These are phyloP conservation scores for Lithobates pipiens DNA, from an alignment of 2,797 vertebrate genomes.

Conservation along the genomic window DNA sequence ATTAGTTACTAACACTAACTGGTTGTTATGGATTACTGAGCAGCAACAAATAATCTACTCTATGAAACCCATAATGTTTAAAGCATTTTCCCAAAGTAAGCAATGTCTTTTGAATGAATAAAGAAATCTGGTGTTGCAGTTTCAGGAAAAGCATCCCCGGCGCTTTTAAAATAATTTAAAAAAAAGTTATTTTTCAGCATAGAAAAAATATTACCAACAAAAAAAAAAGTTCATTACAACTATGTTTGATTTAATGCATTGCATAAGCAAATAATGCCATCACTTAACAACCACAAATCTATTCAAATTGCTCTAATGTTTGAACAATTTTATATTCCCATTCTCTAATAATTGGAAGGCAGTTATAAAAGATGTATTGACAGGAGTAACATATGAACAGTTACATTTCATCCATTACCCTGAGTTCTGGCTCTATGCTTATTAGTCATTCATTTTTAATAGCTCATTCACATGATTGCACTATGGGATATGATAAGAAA, in stretches of 20 bases:
- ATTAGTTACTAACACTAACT: too few species aligned
- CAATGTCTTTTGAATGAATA: too few species aligned
- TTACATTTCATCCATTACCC: conserved; percentile 5
- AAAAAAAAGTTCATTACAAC: background rate
- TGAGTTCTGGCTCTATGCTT: conserved; percentile 21
- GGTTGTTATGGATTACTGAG: too few species aligned
- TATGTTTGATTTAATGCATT: background rate
- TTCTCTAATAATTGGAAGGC: background rate
- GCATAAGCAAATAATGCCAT: background rate
- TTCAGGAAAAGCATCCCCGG: too few species aligned
- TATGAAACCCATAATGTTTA: too few species aligned
- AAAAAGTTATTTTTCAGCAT: background rate
- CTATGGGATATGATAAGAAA: conserved; percentile 43
- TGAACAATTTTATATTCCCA: background rate
- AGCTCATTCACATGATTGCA: conserved; percentile 48
- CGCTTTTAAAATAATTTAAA: too few species aligned
- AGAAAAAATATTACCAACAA: too few species aligned
- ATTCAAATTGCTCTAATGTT: background rate
- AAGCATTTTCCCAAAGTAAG: too few species aligned
- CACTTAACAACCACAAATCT: background rate
- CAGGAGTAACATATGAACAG: conserved; percentile 11
- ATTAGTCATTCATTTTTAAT: conserved; percentile 57
- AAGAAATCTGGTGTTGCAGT: too few species aligned
- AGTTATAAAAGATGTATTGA: conserved; percentile 24
- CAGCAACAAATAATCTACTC: too few species aligned